Evolutionary conservation across 2,888 invertebrate species (phyloP).

Genomic region (Alsophila aescularia): DNA sequence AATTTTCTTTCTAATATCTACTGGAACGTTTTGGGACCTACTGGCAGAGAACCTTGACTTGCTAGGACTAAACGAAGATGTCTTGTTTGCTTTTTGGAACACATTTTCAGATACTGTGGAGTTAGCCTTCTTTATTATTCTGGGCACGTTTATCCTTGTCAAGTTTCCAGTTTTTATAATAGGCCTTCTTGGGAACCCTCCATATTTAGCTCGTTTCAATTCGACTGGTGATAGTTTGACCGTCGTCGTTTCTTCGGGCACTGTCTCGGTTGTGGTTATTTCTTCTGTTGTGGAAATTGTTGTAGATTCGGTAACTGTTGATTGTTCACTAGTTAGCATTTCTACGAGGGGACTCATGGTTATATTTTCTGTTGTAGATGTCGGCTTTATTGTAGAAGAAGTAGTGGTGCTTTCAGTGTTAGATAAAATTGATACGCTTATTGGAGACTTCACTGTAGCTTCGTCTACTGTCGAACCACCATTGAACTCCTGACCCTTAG

Average conservation of each 20-base stretch:
- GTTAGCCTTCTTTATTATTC: slow-evolving; percentile 59
- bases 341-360: slow-evolving; percentile 46
- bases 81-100: slow-evolving; percentile 68
- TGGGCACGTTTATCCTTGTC: slow-evolving; percentile 49
- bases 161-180: slow-evolving; percentile 64
- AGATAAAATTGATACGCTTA: slow-evolving; percentile 58
- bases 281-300: slow-evolving; percentile 43
- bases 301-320: slow-evolving; percentile 48
- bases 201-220: slow-evolving; percentile 70
- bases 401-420: slow-evolving; percentile 41
- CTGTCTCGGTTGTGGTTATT: slow-evolving; percentile 54
- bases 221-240: slow-evolving; percentile 60
- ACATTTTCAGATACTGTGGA: slow-evolving; percentile 50
- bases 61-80: slow-evolving; percentile 60
- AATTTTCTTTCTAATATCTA: slow-evolving; percentile 68
- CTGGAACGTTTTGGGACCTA: slow-evolving; percentile 74
- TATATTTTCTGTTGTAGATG: slow-evolving; percentile 33
- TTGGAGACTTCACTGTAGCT: slow-evolving; percentile 55
- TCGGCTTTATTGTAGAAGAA: slow-evolving; percentile 39
- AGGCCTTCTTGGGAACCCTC: slow-evolving; percentile 67
- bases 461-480: slow-evolving; percentile 59
- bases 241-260: slow-evolving; percentile 64
- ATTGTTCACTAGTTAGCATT: slow-evolving; percentile 41
- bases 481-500: slow-evolving; percentile 71
- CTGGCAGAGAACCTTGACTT: slow-evolving; percentile 67